Base-by-base conservation (phyloP, 2,113 vertebrate genomes). In the Acrocephalus arundinaceus region DNA sequence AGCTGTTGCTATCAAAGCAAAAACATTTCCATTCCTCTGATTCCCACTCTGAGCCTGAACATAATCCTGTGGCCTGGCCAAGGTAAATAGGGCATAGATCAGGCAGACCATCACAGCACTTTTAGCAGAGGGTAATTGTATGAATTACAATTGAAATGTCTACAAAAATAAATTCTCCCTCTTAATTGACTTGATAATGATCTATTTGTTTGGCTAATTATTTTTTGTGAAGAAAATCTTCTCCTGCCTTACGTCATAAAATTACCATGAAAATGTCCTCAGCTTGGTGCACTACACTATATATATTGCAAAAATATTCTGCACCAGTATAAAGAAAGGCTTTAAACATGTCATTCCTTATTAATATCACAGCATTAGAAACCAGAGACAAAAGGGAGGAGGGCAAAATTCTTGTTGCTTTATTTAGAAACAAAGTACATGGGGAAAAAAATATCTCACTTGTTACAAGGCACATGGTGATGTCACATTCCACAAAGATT, bases 331-430 rank as follows among this genome's bases (percentile, higher is more conserved):
- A 96, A 98, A 97, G 93, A 98, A 97, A 96, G 86, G 63, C 76
- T 95, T 96, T 96, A 97, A 97, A 92, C 93, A 89, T 97, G 97
- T 98, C 98, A 98, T 61, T 95, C 78, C 94, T 96, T 86, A 93
- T 98, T 98, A 98, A 96, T 97, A 97, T 97, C 98, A 98, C 81
- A 81, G 63, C 67, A 33, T 95, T 91, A 93, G 89, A 91, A 97
- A 92, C 71, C 46, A 95, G 23, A 62, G 70, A 97, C 91, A 96
- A 96, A 96, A 95, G 87, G 57, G 68, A 95, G 94, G 96, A 92
- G 92, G 89, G 94, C 45, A 82, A 92, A 97, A 97, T 77, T 96
- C 52, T 90, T 97, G 97, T 97, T 97, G 63, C 97, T 97, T 97
- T 98, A 95, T 98, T 97, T 98, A 97, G 97, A 97, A 97, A 94